phyloP scores from a whole-genome alignment of 2,113 vertebrate species.

The Pagrus major region DNA sequence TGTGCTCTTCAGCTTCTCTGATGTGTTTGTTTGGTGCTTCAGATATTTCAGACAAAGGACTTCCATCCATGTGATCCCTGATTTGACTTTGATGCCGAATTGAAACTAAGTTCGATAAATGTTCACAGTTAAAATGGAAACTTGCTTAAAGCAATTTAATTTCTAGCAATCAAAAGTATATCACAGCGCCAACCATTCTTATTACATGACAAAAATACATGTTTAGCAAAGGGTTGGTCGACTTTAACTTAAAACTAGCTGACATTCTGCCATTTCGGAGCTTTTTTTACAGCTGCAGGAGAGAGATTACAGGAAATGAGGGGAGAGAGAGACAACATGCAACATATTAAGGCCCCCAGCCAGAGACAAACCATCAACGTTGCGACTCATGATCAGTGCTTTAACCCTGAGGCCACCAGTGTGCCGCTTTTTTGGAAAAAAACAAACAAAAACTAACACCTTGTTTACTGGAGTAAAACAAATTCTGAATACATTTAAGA shows the following conservation, averaged over 20 bases:
- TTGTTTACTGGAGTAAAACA: neutral
- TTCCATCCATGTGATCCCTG: constrained; percentile 23
- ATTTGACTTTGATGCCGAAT: constrained; percentile 4
- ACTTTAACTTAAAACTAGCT: neutral
- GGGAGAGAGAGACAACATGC: neutral
- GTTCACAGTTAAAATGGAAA: neutral
- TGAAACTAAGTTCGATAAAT: too few relatives aligned
- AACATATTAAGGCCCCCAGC: neutral
- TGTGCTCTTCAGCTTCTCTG: constrained; percentile 30
- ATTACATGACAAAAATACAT: neutral
- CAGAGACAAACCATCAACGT: neutral
- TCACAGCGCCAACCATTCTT: neutral
- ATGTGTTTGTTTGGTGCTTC: constrained; percentile 49
- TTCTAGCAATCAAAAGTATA: too few relatives aligned
- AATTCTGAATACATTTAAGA: neutral
- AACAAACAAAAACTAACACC: too few relatives aligned
- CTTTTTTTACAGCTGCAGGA: neutral
- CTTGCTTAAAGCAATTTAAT: neutral
- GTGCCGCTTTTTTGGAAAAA: too few relatives aligned
- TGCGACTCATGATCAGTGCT: too few relatives aligned
- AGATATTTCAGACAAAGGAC: constrained; percentile 48
- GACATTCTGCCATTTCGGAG: neutral
- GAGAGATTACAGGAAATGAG: neutral
- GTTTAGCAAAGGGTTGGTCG: neutral
- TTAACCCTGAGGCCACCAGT: neutral